Conservation (phyloP, 2,113 vertebrate genomes). For the Nymphicus hollandicus region DNA sequence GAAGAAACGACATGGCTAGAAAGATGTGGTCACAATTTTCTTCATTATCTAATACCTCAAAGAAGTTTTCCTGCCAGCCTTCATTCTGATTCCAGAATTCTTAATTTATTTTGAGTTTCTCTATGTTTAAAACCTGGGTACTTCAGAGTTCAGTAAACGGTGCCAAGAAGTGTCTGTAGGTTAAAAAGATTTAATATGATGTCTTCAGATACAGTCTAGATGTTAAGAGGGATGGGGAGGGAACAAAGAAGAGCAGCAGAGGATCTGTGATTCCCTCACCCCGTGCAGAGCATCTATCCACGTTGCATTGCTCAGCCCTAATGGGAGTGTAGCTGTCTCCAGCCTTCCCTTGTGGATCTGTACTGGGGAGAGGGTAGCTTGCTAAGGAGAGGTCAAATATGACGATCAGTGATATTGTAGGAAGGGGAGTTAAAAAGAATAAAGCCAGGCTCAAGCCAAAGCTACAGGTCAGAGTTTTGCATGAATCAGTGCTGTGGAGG, state of each 20-base stretch:
- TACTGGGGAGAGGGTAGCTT: not conserved
- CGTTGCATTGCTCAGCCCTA: not conserved
- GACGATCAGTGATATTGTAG: not conserved
- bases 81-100: not conserved
- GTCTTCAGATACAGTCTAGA: not conserved
- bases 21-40: not conserved
- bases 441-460: not conserved
- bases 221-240: not conserved
- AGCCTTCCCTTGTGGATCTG: not conserved
- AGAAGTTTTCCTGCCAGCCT: not conserved
- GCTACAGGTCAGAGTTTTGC: not conserved
- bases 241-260: not conserved
- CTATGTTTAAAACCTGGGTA: not conserved
- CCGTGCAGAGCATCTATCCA: fast-evolving
- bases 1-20: not conserved
- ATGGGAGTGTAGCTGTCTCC: fast-evolving
- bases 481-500: not conserved
- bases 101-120: slow-evolving; percentile 26
- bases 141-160: not conserved
- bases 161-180: not conserved
- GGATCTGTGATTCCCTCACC: not conserved
- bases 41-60: not conserved
- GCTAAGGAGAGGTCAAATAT: not conserved
- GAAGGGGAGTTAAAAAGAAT: not conserved
- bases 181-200: slow-evolving; percentile 9